phyloP scores from a whole-genome alignment of 2,113 vertebrate species.

The Muntiacus reevesi region DNA sequence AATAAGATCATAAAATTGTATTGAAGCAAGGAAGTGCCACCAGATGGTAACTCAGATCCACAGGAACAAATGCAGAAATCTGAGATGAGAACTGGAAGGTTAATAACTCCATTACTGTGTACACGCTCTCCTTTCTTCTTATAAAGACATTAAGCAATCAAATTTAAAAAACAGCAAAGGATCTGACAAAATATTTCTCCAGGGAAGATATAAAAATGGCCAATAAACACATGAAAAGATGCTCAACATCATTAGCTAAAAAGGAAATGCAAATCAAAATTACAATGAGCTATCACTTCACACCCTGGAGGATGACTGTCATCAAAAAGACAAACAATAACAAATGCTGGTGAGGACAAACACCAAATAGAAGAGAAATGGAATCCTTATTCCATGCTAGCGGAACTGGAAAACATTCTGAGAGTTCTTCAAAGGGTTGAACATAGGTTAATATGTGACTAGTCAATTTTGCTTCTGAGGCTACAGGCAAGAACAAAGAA shows the following conservation, averaged over 20 bases:
- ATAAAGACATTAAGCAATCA: background rate
- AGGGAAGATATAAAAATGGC: background rate
- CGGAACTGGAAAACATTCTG: background rate
- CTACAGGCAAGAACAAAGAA: background rate
- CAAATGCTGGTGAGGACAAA: background rate
- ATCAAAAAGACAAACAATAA: background rate
- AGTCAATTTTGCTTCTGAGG: background rate
- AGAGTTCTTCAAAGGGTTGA: background rate
- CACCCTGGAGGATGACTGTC: background rate
- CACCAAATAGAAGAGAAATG: background rate
- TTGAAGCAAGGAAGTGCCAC: background rate
- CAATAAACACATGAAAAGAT: background rate
- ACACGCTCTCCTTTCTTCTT: background rate
- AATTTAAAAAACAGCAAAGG: background rate
- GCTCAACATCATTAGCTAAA: background rate
- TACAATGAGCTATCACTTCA: background rate
- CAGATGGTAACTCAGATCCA: background rate
- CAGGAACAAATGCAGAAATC: background rate
- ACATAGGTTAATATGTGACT: background rate
- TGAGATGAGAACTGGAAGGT: background rate
- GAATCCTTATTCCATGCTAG: background rate
- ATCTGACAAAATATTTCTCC: background rate
- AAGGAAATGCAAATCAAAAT: background rate
- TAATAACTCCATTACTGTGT: background rate
- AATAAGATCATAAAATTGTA: background rate